Conservation (phyloP, 2,113 vertebrate genomes). For the Macquaria australasica region DNA sequence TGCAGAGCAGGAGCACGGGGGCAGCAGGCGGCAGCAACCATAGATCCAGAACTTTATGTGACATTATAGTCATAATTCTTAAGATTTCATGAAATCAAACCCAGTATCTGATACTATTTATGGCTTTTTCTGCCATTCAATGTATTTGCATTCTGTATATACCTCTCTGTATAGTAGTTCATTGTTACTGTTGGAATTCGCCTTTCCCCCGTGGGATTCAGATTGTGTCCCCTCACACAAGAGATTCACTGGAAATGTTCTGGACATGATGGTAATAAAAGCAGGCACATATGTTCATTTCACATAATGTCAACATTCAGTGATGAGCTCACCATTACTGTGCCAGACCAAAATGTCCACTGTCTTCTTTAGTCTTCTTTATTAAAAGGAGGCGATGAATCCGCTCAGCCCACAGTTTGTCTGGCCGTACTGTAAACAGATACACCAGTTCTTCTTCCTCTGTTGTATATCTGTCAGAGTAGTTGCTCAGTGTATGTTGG, state of each 20-base stretch:
- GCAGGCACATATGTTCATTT: background rate
- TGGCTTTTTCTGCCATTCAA: no score
- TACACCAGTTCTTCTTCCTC: background rate
- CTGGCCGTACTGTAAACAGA: no score
- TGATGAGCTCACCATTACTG: background rate
- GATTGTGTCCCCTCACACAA: no score
- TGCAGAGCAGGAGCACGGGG: no score
- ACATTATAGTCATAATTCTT: background rate
- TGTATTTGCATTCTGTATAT: no score
- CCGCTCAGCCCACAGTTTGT: background rate
- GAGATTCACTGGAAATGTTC: no score
- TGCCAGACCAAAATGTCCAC: background rate
- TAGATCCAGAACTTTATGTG: background rate
- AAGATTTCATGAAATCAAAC: background rate
- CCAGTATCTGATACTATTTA: no score
- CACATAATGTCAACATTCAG: no score
- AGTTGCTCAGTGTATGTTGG: background rate
- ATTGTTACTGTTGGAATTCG: background rate
- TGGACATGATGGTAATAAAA: background rate
- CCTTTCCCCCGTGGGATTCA: background rate
- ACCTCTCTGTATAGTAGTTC: background rate
- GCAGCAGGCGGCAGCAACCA: no score
- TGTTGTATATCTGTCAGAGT: background rate
- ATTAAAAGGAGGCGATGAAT: background rate
- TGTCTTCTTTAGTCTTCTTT: background rate